Evolutionary conservation across 2,888 invertebrate species (phyloP).

Genomic region (Petrolisthes cinctipes): DNA sequence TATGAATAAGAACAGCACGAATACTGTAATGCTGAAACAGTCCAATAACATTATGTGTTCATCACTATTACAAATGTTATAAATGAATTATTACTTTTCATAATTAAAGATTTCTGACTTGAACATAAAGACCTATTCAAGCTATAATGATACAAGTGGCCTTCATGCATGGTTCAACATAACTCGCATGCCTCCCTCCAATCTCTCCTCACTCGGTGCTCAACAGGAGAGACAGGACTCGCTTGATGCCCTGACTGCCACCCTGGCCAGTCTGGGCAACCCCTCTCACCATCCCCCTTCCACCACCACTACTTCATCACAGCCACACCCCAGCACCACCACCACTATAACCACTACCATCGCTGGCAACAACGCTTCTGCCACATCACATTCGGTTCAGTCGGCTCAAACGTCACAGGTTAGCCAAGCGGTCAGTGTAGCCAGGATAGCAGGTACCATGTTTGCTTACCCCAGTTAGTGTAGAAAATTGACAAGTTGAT

Average conservation of each 20-base stretch:
- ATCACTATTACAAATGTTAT: no score
- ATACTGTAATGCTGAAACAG: no score
- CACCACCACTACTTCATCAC: constrained; percentile 46
- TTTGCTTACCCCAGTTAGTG: constrained; percentile 40
- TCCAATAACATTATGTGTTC: no score
- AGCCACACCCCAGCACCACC: constrained; percentile 44
- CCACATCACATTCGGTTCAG: constrained; percentile 50
- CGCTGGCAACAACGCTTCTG: constrained; percentile 54
- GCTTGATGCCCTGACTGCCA: constrained; percentile 60
- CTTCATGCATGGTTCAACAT: constrained; percentile 32
- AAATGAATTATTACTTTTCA: no score
- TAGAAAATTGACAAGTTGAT: constrained; percentile 28
- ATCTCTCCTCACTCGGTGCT: background rate
- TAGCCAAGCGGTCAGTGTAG: constrained; percentile 30
- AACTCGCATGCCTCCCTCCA: constrained; percentile 14
- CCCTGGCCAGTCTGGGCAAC: constrained; percentile 58
- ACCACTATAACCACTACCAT: constrained; percentile 53
- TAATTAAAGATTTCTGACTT: background rate
- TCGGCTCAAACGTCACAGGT: constrained; percentile 60
- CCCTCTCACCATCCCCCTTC: constrained; percentile 54
- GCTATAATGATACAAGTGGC: constrained; percentile 6
- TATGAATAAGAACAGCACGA: no score
- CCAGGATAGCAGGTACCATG: constrained; percentile 24
- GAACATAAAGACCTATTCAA: background rate
- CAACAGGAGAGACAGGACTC: constrained; percentile 62